Conservation (phyloP, 2,113 vertebrate species). For the Nesogale talazaci region DNA sequence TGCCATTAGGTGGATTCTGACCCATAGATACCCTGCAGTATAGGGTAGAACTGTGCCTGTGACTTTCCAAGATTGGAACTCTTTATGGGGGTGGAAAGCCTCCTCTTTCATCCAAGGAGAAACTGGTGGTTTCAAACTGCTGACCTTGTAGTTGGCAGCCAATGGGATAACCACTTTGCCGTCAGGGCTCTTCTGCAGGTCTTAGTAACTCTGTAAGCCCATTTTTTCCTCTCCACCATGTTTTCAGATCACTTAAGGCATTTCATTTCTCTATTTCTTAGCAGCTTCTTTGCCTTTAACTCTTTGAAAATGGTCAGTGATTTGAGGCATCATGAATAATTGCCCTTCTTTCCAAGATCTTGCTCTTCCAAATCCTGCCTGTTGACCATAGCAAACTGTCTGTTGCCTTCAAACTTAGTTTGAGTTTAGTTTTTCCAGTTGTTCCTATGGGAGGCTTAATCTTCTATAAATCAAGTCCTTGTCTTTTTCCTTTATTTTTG, state of each 20-base stretch:
- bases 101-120: no score
- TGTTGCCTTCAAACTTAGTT: slow-evolving; percentile 8
- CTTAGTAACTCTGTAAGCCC: neutral
- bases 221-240: neutral
- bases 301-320: neutral
- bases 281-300: neutral
- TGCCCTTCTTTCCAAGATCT: neutral
- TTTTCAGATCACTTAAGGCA: neutral
- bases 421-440: neutral
- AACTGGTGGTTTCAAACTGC: no score
- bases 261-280: neutral
- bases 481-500: neutral
- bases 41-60: no score
- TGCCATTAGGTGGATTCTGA: no score
- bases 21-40: no score
- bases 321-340: neutral
- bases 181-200: no score
- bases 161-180: no score
- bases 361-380: neutral
- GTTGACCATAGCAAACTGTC: neutral
- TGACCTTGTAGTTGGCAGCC: no score
- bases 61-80: no score
- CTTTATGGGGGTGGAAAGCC: no score
- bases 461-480: neutral
- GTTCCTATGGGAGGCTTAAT: neutral